Percentiles rank a stretch among this genome's conserved stretches.
Conservation (phyloP, 2,888 invertebrate species). For the Hydroisotoma schaefferi region DNA sequence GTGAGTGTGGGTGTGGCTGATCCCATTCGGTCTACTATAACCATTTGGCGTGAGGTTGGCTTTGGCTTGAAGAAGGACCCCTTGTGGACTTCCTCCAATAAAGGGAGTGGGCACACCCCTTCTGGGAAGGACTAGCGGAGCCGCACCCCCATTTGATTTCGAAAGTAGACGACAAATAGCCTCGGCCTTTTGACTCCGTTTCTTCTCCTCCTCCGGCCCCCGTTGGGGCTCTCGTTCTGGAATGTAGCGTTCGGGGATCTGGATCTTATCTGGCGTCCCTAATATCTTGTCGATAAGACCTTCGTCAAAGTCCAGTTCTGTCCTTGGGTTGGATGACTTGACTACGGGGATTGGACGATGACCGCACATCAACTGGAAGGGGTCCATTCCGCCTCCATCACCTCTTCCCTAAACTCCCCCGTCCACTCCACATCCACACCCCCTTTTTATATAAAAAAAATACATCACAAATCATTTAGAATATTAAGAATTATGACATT, state of each 20-base stretch:
- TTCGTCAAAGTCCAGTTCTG: slow-evolving; percentile 46
- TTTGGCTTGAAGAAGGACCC: not conserved
- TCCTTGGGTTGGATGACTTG: slow-evolving; percentile 26
- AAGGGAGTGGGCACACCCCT: slow-evolving; percentile 3
- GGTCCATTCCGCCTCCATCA: slow-evolving; percentile 44
- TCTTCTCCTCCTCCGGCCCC: slow-evolving; percentile 44
- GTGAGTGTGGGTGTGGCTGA: no score
- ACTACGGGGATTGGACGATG: slow-evolving; percentile 42
- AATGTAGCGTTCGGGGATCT: slow-evolving; percentile 47
- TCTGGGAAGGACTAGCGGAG: slow-evolving; percentile 26
- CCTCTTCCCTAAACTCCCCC: no score
- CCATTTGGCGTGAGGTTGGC: not conserved
- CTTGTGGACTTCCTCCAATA: slow-evolving; percentile 1
- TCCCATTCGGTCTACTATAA: no score
- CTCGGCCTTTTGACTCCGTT: slow-evolving; percentile 46
- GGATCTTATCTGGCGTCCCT: slow-evolving; percentile 46
- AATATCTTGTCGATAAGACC: slow-evolving; percentile 46
- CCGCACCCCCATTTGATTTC: slow-evolving; percentile 39
- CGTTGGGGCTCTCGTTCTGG: slow-evolving; percentile 41
- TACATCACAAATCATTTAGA: no score
- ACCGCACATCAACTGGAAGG: slow-evolving; percentile 37
- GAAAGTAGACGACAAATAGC: slow-evolving; percentile 45
- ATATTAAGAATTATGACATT: no score
- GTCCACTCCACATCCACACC: no score
- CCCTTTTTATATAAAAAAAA: no score